A percentile compares a stretch with the other conserved stretches of the same genome.
Conservation (phyloP, 2,888 invertebrate genomes). For the Oxytorus armatus region DNA sequence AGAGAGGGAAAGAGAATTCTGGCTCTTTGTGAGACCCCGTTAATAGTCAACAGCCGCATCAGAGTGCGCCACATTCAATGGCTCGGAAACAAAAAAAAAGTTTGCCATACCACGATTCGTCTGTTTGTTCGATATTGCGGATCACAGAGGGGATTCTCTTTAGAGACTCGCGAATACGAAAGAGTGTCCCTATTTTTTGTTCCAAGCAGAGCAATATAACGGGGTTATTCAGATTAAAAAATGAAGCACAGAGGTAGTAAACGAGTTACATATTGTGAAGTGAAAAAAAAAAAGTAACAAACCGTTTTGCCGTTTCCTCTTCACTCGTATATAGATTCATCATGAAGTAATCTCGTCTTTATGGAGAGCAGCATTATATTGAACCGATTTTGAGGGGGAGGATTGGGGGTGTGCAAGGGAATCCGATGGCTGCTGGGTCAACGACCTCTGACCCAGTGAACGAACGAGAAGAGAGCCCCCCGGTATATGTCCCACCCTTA, state of each 20-base stretch:
- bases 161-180: slow-evolving; percentile 4
- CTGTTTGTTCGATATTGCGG: slow-evolving; percentile 31
- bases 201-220: slow-evolving; percentile 5
- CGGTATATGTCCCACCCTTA: slow-evolving; percentile 69
- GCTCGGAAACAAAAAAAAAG: slow-evolving; percentile 21
- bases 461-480: slow-evolving; percentile 64
- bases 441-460: slow-evolving; percentile 83
- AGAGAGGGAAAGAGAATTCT: background rate
- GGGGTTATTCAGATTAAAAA: slow-evolving; percentile 46
- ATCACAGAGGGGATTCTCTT: slow-evolving; percentile 52
- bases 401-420: slow-evolving; percentile 56
- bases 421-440: slow-evolving; percentile 74
- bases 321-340: slow-evolving; percentile 27
- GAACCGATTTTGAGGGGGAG: slow-evolving; percentile 45
- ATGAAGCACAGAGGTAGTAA: slow-evolving; percentile 20
- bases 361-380: slow-evolving; percentile 5
- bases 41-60: slow-evolving; percentile 12
- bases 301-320: too few relatives aligned
- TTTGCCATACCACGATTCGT: background rate
- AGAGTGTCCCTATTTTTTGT: slow-evolving; percentile 30
- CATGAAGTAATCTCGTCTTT: background rate
- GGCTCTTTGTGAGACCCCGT: slow-evolving; percentile 16
- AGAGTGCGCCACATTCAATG: slow-evolving; percentile 26
- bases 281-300: slow-evolving; percentile 13
- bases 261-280: background rate